Percentiles rank a stretch among this genome's conserved stretches.
These are phyloP conservation scores for Loripinus fragilis DNA, from an alignment of 2,888 invertebrate genomes.

Conservation along the genomic window DNA sequence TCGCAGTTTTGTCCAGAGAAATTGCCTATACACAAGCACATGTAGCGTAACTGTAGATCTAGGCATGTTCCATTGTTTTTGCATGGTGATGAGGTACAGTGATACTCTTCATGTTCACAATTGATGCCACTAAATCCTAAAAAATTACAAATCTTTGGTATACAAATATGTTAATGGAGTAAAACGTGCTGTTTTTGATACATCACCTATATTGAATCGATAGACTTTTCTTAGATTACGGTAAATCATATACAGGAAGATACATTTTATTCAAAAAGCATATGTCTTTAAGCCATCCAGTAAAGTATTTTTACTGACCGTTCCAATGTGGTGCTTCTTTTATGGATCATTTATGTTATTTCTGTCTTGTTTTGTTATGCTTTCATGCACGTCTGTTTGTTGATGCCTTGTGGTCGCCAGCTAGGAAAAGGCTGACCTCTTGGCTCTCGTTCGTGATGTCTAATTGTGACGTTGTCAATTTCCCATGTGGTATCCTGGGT, in stretches of 20 bases:
- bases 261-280: background rate
- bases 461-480: no score
- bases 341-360: no score
- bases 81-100: slow-evolving; percentile 23
- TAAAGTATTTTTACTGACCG: no score
- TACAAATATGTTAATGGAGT: background rate
- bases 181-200: background rate
- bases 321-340: no score
- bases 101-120: slow-evolving; percentile 13
- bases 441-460: no score
- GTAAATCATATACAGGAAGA: background rate
- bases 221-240: background rate
- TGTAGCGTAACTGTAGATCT: slow-evolving; percentile 9
- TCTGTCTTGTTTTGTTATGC: no score
- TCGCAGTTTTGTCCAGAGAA: slow-evolving; percentile 8
- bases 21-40: slow-evolving; percentile 25
- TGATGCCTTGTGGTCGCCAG: no score
- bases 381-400: no score
- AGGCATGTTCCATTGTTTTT: slow-evolving; percentile 35
- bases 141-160: background rate
- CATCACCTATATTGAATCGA: background rate
- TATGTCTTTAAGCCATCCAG: no score
- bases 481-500: no score
- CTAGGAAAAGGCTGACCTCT: no score
- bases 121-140: slow-evolving; percentile 17